Evolutionary conservation across 2,888 invertebrate species (phyloP), one percentile per base, ranked within the genome.

Genomic region (Merodon equestris): DNA sequence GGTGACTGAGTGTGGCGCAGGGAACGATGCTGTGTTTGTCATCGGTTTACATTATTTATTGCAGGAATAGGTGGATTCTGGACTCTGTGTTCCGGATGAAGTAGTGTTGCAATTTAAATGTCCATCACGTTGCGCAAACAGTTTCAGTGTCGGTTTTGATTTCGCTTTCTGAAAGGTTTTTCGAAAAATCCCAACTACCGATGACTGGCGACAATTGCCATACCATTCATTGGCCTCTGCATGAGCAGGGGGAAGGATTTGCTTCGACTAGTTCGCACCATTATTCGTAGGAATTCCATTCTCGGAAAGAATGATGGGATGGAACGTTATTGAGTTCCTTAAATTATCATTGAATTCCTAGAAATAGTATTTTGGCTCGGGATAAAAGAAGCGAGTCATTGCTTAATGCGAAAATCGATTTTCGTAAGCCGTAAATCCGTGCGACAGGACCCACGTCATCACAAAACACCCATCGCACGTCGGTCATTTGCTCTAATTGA

Each of bases 61-160:
- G 61, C 42, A n/a, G 45, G 66, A 60, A 68, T 67, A 73, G 66
- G 73, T 73, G 77, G 72, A 61, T 75, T 70, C 57, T 27, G 27
- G 27, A 13, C 45, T 36, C 57, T 9, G 36, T 14, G 27, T 38
- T 19, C 1, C 9, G 12, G 12, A 10, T 19, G 56, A 2, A 4
- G 34, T 44, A 42, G 57, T n/a, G n/a, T 38, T 51, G 76, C 72
- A 77, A 72, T 77, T 67, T 77, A 77, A 77, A 77, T 73, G 76
- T 72, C 66, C 51, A 67, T 77, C 76, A 77, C 72, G 72, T 72
- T 72, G 66, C 56, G 66, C 66, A 77, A 72, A 77, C 67, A 77
- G 60, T 72, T 72, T 66, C 72, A 60, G 58, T 56, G 54, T 72
- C 44, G 50, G 66, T 4, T 27, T 27, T 27, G 27, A 2, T 27